Conservation (phyloP, 2,797 vertebrate genomes). For the Petrocephalus schoutedeni region DNA sequence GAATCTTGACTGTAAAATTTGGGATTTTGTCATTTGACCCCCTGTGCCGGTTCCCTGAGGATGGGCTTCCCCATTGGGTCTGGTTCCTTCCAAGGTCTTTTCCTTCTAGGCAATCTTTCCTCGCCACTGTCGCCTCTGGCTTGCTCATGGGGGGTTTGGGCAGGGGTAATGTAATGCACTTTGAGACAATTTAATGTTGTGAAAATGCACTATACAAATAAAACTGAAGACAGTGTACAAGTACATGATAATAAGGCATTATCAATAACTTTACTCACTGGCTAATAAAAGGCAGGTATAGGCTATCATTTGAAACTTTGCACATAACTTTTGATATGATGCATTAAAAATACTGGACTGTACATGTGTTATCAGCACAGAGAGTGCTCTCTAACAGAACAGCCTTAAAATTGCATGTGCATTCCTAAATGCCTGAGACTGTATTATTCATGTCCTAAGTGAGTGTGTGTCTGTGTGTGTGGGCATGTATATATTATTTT, state of each 20-base stretch:
- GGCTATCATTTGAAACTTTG: no score
- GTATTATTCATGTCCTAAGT: slow-evolving; percentile 9
- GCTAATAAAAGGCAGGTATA: no score
- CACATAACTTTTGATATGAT: not conserved
- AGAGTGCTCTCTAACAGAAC: not conserved
- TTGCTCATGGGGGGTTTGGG: not conserved
- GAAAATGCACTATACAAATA: no score
- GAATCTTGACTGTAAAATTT: not conserved
- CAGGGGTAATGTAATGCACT: not conserved
- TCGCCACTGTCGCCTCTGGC: not conserved
- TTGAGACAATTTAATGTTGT: no score
- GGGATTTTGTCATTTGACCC: not conserved
- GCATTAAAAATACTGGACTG: not conserved
- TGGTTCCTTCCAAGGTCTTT: not conserved
- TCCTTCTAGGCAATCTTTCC: not conserved
- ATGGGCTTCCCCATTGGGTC: not conserved
- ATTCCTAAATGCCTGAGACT: not conserved
- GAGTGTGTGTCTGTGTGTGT: not conserved
- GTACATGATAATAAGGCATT: not conserved
- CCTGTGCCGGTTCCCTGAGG: not conserved
- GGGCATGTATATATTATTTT: no score
- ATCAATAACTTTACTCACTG: not conserved
- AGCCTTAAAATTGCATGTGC: not conserved
- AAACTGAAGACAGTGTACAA: not conserved
- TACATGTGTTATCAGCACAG: not conserved